Base-by-base conservation (phyloP, 2,888 invertebrate genomes). In the Aleiodes testaceus region DNA sequence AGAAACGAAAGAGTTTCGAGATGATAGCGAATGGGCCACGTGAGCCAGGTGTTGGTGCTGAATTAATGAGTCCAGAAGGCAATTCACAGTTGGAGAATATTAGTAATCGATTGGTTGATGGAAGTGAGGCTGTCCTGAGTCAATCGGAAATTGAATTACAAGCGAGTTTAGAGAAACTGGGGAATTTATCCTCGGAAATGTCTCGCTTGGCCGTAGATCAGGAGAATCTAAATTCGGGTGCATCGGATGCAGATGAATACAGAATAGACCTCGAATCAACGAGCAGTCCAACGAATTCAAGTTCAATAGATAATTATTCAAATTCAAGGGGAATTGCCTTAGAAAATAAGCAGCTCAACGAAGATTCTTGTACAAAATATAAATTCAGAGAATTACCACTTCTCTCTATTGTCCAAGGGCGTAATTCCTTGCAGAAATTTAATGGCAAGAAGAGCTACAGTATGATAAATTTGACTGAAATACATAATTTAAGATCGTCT, bases 61-160 rank as follows among this genome's bases (percentile, higher is more conserved):
- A 92, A 84, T 82, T 90, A 61, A 87, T 86, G 70, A 81, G 83
- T 69, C 82, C 86, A 12, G 85, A 84, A 42, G 87, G 85, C 42
- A 81, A 75, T 69, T 73, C 80, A n/a, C 82, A 82, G 68, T 84
- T 94, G 0, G 91, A 93, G 83, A 93, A 93, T 80, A 88, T 95
- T 26, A 93, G 93, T 0, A 90, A 92, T 2, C 91, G 94, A 74
- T 94, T 94, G 0, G 92, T 93, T 14, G 93, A 94, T 81, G 93
- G 92, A 18, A 91, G 91, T 66, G 93, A 93, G 77, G 88, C 89
- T 63, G 91, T 92, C 0, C 91, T 91, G 74, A 92, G 92, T 2
- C 92, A 92, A 1, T 95, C 94, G 94, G 94, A 94, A 73, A 88
- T 91, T 42, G 95, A 95, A 82, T 85, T 94, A 6, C 93, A 93